Evolutionary conservation across 35 echinoderm and acorn worm species (phyloP).

Genomic region (Ophiothrix spiculata): DNA sequence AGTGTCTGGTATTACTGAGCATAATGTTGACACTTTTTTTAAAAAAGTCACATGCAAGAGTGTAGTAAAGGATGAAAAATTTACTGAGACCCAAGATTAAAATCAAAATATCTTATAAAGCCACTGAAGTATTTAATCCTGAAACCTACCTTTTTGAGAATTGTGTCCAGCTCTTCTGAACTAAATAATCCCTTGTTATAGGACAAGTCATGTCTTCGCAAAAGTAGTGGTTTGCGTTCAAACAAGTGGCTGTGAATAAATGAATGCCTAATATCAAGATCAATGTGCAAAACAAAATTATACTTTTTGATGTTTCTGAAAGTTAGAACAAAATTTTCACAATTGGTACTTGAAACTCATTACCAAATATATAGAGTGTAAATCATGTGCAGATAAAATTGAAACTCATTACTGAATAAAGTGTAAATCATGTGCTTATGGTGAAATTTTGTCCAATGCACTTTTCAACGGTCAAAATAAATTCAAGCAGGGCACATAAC

Average conservation of each 20-base stretch:
- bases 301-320: constrained; percentile 5
- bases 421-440: not conserved
- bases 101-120: not conserved
- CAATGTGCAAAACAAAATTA: not conserved
- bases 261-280: constrained; percentile 20
- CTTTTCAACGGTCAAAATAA: not conserved
- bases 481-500: not conserved
- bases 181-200: constrained; percentile 82
- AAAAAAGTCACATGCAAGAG: not conserved
- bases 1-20: not conserved
- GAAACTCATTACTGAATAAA: not conserved
- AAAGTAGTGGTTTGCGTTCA: constrained; percentile 85
- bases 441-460: not conserved
- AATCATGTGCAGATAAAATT: not conserved
- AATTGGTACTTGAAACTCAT: not conserved
- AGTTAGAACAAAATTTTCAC: not conserved
- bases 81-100: not conserved
- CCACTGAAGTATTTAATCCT: not conserved
- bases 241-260: constrained; percentile 65
- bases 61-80: not conserved
- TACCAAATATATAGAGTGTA: not conserved
- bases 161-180: constrained; percentile 62
- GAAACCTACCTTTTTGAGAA: constrained; percentile 74
- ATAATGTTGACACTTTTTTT: not conserved
- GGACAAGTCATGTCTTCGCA: constrained; percentile 67